phyloP scores from a whole-genome alignment of 2,113 vertebrate species.

The Pterocles gutturalis region DNA sequence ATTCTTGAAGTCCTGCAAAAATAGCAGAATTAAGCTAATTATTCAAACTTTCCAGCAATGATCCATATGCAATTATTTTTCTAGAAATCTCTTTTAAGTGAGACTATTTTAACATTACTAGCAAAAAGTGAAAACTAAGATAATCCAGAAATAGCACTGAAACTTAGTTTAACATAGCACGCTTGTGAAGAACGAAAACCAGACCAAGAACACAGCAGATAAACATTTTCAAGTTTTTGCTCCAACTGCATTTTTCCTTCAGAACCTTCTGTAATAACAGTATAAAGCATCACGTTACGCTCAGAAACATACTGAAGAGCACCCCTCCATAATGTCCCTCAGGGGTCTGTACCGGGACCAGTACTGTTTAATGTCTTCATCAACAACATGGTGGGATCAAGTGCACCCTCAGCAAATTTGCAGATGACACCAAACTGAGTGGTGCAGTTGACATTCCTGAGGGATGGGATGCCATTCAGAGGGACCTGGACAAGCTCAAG shows the following conservation, averaged over 20 bases:
- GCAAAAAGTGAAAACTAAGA: neutral
- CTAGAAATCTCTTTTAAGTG: neutral
- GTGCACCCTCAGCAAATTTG: neutral
- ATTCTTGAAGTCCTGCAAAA: constrained; percentile 92
- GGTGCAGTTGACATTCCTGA: neutral
- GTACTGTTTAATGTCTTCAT: neutral
- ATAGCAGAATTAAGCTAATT: neutral
- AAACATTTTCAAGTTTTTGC: neutral
- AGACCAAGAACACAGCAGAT: neutral
- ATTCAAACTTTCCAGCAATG: neutral
- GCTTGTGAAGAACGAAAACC: neutral
- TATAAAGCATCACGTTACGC: neutral
- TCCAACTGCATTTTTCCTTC: neutral
- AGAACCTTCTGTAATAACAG: neutral
- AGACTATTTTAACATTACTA: neutral
- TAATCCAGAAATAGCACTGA: neutral
- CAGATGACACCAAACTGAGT: neutral
- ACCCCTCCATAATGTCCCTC: neutral
- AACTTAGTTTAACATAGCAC: neutral
- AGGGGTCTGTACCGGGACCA: rapidly evolving
- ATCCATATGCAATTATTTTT: neutral
- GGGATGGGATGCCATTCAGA: neutral
- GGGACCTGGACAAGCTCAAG: neutral
- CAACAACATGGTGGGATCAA: neutral
- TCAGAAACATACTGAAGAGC: neutral